Percentiles rank a stretch among this genome's conserved stretches.
Evolutionary conservation across 2,797 vertebrate species (phyloP).

Genomic region (Loriculus beryllinus): DNA sequence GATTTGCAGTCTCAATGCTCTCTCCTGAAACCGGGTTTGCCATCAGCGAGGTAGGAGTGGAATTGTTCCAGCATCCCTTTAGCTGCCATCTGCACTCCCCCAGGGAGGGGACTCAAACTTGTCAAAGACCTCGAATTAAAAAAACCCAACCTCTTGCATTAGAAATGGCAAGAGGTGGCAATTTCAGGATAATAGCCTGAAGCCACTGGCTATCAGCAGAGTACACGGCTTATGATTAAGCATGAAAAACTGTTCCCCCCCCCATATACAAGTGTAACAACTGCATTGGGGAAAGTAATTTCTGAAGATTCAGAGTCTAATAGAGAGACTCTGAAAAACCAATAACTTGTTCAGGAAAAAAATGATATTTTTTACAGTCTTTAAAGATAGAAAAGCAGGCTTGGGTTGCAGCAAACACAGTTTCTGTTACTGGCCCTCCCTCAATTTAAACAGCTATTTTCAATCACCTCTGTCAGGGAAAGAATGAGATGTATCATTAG

Average conservation of each 20-base stretch:
- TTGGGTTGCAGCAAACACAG: background rate
- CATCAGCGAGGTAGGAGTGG: background rate
- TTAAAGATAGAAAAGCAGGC: background rate
- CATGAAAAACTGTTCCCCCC: background rate
- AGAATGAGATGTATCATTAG: background rate
- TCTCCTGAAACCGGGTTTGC: background rate
- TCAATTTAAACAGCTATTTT: background rate
- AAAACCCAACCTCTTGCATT: background rate
- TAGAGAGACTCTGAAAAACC: background rate
- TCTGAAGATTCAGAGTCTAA: background rate
- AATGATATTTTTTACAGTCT: background rate
- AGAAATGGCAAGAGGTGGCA: background rate
- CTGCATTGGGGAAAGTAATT: background rate
- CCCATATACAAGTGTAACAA: background rate
- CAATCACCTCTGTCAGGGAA: background rate
- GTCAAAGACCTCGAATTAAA: constrained; percentile 28
- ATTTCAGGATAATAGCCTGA: background rate
- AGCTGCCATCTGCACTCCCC: constrained; percentile 20
- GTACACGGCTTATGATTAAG: background rate
- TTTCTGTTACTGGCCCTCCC: background rate
- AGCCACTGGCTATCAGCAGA: background rate
- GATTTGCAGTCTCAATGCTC: background rate
- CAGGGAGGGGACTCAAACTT: constrained; percentile 11
- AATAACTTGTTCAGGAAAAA: background rate
- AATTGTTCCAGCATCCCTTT: constrained; percentile 5